Evolutionary conservation across 1,140 invertebrate species (phyloP), one percentile per base, ranked within the genome.

Genomic region (Dendroctonus valens): DNA sequence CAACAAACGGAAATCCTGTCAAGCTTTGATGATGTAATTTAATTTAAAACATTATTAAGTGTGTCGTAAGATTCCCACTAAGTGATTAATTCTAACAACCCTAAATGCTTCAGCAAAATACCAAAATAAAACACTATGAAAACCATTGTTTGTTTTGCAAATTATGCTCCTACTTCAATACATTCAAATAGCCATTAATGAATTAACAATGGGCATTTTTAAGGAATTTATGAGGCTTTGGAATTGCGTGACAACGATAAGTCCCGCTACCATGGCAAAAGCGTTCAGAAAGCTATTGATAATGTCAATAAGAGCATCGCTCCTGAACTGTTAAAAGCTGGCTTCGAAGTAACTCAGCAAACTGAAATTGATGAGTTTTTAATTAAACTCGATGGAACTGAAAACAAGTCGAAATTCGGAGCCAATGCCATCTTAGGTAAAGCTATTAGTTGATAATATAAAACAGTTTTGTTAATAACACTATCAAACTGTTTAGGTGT

Each of bases 361-460:
- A 87, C 85, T 44, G 91, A 92, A 76, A 93, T 99, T 78, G 97
- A 99, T 80, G 86, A 97, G 48, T 89, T 98, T 74, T 90, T 99
- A 85, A 77, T 98, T 54, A 85, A 89, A 72, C 81, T 98, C 54
- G 97, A 99, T 83, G 96, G 96, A 38, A 99, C 97, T 66, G 92
- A 96, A 70, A 99, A 98, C 80, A 99, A 99, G 81, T 87, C 87
- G 15, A 96, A 94, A 75, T 85, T 97, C 72, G 97, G 97, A 74
- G 97, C 97, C 60, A 99, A 99, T 83, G 96, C 97, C 53, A 98
- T 99, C 80, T 83, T 99, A 15, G 70, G 96, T 65, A 44, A 26
- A 26, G 26, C 26, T 26, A 1, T 26, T 26, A 26, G 1, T 26
- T 26, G 26, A 1, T 41, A 38, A 41, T 11, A 1, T 38, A 11